A percentile compares a stretch with the other conserved stretches of the same genome.
These are phyloP conservation scores for Peromyscus aztecus DNA, from an alignment of 2,797 vertebrate genomes.

Conservation along the genomic window DNA sequence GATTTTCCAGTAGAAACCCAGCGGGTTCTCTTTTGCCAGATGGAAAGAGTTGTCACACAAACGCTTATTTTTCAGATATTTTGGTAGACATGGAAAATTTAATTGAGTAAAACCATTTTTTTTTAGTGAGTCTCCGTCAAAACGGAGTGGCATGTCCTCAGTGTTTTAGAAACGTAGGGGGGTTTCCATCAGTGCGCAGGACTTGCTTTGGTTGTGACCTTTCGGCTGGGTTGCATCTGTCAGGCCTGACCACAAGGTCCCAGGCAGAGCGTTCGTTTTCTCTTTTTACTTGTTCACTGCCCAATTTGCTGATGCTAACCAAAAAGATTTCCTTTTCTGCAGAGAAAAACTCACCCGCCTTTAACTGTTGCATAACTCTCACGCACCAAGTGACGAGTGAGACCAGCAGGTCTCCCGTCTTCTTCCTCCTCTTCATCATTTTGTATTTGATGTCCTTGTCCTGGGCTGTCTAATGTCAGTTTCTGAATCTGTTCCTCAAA, in stretches of 20 bases:
- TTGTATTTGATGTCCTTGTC: background rate
- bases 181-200: constrained; percentile 62
- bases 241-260: constrained; percentile 64
- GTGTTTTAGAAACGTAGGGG: constrained; percentile 62
- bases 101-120: constrained; percentile 62
- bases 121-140: constrained; percentile 64
- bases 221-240: constrained; percentile 64
- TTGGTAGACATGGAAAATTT: constrained; percentile 72
- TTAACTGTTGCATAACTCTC: background rate
- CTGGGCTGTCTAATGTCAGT: background rate
- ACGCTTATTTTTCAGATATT: constrained; percentile 66
- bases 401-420: background rate
- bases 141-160: background rate
- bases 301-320: constrained; percentile 68
- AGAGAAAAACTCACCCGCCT: constrained; percentile 19
- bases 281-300: constrained; percentile 32
- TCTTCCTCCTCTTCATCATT: background rate
- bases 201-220: constrained; percentile 69
- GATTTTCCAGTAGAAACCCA: constrained; percentile 80
- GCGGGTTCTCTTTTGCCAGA: constrained; percentile 69
- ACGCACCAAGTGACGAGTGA: background rate
- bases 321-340: constrained; percentile 69
- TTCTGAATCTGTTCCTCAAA: constrained; percentile 53
- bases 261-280: background rate
- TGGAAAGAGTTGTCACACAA: constrained; percentile 64